These are phyloP conservation scores for Bovichtus variegatus DNA, from an alignment of 2,797 vertebrate species.

Conservation along the genomic window DNA sequence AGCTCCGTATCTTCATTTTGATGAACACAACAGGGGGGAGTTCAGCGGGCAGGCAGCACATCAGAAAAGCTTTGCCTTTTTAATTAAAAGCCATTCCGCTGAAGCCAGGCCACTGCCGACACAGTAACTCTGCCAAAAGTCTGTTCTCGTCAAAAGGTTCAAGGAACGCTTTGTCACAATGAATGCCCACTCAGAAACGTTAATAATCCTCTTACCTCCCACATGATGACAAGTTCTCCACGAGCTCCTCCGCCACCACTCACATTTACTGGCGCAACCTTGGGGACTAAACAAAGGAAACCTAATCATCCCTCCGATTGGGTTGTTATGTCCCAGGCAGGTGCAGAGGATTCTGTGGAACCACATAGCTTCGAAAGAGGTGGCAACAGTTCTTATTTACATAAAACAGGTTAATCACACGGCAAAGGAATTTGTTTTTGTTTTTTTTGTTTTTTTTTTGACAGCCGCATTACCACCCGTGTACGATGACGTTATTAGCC, in stretches of 20 bases:
- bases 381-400: constrained; percentile 46
- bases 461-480: constrained; percentile 25
- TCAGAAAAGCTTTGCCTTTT: constrained; percentile 71
- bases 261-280: constrained; percentile 86
- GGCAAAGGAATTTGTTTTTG: constrained; percentile 31
- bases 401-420: constrained; percentile 44
- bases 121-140: constrained; percentile 58
- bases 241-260: constrained; percentile 89
- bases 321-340: constrained; percentile 19
- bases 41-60: constrained; percentile 69
- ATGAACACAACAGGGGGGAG: constrained; percentile 69
- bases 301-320: constrained; percentile 26
- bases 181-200: constrained; percentile 46
- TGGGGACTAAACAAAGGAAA: constrained; percentile 83
- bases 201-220: constrained; percentile 89
- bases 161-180: constrained; percentile 50
- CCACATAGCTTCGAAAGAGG: constrained; percentile 18
- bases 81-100: constrained; percentile 75
- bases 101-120: constrained; percentile 58
- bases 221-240: constrained; percentile 91
- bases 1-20: constrained; percentile 64
- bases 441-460: constrained; percentile 48
- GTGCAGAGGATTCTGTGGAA: constrained; percentile 26
- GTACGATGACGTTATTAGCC: constrained; percentile 22
- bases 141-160: constrained; percentile 54